These are phyloP conservation scores for Dorcus hopei DNA, from an alignment of 2,888 invertebrate genomes.

Conservation along the genomic window DNA sequence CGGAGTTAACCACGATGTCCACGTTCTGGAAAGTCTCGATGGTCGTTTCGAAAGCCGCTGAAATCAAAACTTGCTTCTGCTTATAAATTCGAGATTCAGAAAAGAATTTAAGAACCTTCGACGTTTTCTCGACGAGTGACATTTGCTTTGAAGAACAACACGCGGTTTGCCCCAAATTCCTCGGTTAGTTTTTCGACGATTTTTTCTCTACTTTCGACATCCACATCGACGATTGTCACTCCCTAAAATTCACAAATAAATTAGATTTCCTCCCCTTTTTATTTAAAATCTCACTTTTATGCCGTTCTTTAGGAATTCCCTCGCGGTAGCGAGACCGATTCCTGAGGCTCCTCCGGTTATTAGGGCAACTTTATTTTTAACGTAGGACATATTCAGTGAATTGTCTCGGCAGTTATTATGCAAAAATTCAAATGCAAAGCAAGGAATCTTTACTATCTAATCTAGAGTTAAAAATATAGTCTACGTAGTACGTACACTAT, in stretches of 20 bases:
- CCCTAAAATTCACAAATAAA: slow-evolving; percentile 6
- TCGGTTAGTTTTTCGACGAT: slow-evolving; percentile 2
- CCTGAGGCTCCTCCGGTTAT: neutral
- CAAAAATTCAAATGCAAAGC: neutral
- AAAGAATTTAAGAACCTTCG: slow-evolving; percentile 9
- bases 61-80: neutral
- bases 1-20: slow-evolving; percentile 16
- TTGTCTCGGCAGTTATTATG: neutral
- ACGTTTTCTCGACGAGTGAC: slow-evolving; percentile 17
- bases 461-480: neutral
- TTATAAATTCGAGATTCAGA: neutral
- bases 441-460: neutral
- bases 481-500: neutral
- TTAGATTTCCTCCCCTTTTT: too few relatives aligned
- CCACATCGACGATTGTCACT: slow-evolving; percentile 16
- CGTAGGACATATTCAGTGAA: neutral
- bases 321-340: neutral
- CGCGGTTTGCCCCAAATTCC: slow-evolving; percentile 9
- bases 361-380: neutral
- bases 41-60: slow-evolving; percentile 13
- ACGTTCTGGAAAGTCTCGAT: slow-evolving; percentile 7
- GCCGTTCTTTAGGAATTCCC: neutral
- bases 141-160: slow-evolving; percentile 13
- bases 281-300: neutral
- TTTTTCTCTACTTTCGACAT: slow-evolving; percentile 10